Evolutionary conservation across 2,888 invertebrate genomes (phyloP), one percentile per base, ranked within the genome.

Genomic region (Tetragnatha montana): DNA sequence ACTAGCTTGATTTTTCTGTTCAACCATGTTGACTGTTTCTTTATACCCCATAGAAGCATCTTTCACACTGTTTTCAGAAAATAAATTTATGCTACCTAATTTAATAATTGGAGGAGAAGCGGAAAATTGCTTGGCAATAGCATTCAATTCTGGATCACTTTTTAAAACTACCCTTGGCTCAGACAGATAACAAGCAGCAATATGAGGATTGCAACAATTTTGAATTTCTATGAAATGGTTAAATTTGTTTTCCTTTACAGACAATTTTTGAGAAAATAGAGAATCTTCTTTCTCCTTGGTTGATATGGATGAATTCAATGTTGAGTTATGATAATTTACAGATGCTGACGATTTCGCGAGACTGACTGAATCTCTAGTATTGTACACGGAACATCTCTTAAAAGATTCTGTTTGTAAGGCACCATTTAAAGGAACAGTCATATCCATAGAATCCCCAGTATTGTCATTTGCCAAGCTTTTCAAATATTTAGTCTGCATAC

Each of bases 241-340:
- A 47, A 70, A 35, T 47, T 68, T 75, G 35, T 85, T 51, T 22
- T 6, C 51, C 75, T 85, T 89, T 68, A 85, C 22, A 60, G 81
- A 85, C 8, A 85, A 78, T 71, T 89, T 86, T 21, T 81, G 81
- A 7, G 85, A 76, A 2, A 78, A 50, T 8, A 49, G 19, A n/a
- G 80, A 85, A 12, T 50, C 14, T 7, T 69, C 74, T 50, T 60
- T 80, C 69, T 83, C 79, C 71, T 80, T 84, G 50, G 17, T 50
- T 68, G 84, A 76, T 14, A 49, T 6, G n/a, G 69, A 21, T 35
- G 35, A 19, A 22, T 35, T 22, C 3, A 3, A 17, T 60, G 60
- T 60, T 60, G 14, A 17, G 60, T 60, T 10, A 60, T 60, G 60
- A 60, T 35, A 2, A 35, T 35, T 35, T 2, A 60, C 17, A 17